These are phyloP conservation scores for Cynopterus sphinx DNA, from an alignment of 2,797 vertebrate genomes.

Conservation along the genomic window DNA sequence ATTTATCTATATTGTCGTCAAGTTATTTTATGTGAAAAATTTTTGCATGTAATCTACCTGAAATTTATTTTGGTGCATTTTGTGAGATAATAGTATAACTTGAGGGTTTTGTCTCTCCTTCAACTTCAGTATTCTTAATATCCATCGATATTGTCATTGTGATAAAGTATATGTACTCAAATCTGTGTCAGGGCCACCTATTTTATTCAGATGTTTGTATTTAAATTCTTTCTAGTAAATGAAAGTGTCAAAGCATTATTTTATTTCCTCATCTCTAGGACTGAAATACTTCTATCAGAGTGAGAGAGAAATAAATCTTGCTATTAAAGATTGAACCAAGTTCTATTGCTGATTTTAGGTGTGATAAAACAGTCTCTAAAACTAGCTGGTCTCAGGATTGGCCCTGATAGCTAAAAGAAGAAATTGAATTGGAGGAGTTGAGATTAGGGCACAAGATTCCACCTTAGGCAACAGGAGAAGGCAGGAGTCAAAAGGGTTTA, in stretches of 20 bases:
- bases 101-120: background rate
- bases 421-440: constrained; percentile 16
- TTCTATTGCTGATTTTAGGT: background rate
- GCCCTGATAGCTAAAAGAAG: background rate
- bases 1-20: background rate
- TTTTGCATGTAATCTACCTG: background rate
- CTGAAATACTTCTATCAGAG: background rate
- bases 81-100: background rate
- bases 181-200: background rate
- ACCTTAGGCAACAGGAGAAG: background rate
- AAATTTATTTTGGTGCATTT: background rate
- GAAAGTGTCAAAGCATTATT: background rate
- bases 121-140: background rate
- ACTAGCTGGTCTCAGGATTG: background rate
- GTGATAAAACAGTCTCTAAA: background rate
- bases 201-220: background rate
- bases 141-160: background rate
- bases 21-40: background rate
- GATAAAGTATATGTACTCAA: background rate
- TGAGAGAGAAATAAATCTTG: background rate
- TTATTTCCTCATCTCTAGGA: background rate
- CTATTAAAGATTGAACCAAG: background rate
- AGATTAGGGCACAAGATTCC: background rate
- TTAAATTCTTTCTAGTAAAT: constrained; percentile 35
- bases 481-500: constrained; percentile 6